Conservation (phyloP, 1,140 invertebrate species). For the Leptonema lineaticorne region DNA sequence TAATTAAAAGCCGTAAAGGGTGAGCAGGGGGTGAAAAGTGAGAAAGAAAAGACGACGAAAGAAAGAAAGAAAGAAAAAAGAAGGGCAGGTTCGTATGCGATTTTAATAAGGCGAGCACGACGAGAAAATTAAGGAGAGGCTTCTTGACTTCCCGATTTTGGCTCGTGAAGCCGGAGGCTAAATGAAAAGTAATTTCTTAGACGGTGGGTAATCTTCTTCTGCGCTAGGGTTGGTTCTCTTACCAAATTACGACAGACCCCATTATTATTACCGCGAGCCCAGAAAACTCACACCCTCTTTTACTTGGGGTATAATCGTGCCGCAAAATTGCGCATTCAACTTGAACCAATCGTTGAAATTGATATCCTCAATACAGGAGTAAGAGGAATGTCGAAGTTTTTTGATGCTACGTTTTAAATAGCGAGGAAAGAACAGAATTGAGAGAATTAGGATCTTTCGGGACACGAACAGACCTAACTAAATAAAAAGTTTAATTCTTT, state of each 20-base stretch:
- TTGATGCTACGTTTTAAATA: no score
- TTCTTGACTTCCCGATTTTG: not conserved
- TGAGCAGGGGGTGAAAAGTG: no score
- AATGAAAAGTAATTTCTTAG: constrained; percentile 15
- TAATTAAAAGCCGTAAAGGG: no score
- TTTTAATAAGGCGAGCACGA: not conserved
- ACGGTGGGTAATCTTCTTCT: not conserved
- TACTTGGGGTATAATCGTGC: not conserved
- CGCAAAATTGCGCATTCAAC: not conserved
- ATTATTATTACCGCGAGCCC: no score
- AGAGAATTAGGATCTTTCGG: no score
- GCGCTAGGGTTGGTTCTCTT: not conserved
- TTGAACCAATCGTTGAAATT: not conserved
- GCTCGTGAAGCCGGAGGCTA: not conserved
- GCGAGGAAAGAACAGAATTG: no score
- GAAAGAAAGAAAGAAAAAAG: no score
- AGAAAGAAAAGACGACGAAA: no score
- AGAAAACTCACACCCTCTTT: not conserved
- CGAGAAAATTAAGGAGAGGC: not conserved
- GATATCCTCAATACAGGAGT: not conserved
- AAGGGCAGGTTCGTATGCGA: not conserved
- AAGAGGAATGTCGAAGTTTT: no score
- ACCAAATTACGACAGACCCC: not conserved
- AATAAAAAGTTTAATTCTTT: no score
- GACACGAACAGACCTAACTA: no score